Evolutionary conservation across 2,797 vertebrate genomes (phyloP).

Genomic region (Telmatherina bonti): DNA sequence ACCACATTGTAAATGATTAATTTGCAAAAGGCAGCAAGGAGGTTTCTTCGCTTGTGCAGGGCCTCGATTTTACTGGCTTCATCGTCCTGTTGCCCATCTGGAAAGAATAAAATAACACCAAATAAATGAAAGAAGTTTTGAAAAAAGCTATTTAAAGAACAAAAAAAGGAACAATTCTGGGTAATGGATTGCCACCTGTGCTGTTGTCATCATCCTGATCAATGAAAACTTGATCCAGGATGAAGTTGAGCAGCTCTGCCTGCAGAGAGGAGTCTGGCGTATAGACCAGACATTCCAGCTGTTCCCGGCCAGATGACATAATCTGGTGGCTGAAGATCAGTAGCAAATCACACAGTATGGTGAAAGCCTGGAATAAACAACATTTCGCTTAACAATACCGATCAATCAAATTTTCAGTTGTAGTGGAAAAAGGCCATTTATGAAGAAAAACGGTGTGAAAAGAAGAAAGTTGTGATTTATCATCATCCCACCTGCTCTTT

Average conservation of each 20-base stretch:
- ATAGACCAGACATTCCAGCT: conserved; percentile 92
- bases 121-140: neutral
- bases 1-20: conserved; percentile 97
- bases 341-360: conserved; percentile 92
- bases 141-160: conserved; percentile 7
- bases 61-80: conserved; percentile 98
- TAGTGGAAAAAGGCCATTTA: neutral
- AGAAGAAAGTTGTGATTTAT: neutral
- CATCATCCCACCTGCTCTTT: conserved; percentile 91
- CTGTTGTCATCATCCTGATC: conserved; percentile 94
- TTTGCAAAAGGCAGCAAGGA: conserved; percentile 97
- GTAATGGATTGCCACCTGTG: conserved; percentile 80
- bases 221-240: conserved; percentile 95
- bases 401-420: neutral
- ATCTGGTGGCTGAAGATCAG: conserved; percentile 99
- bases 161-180: neutral
- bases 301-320: conserved; percentile 92
- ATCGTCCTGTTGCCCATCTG: conserved; percentile 96
- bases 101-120: conserved; percentile 13
- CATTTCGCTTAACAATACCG: conserved; percentile 32
- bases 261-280: conserved; percentile 92
- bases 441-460: neutral
- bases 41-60: conserved; percentile 96
- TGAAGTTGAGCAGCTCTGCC: conserved; percentile 94
- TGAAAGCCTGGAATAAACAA: conserved; percentile 88